phyloP scores from a whole-genome alignment of 2,113 vertebrate genomes.

The Panthera tigris region DNA sequence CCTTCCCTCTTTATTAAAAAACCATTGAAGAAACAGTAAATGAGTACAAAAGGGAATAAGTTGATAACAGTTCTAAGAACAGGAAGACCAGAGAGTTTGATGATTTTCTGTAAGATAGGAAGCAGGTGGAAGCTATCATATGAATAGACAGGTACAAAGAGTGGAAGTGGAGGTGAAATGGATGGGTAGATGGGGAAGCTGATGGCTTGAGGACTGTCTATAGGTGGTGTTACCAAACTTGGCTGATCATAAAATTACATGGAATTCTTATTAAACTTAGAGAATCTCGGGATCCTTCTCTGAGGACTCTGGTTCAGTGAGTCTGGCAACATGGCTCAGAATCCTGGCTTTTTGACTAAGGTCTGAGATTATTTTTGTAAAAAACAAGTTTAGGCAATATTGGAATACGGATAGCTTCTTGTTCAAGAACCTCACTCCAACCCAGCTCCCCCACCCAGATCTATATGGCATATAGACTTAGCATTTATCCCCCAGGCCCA shows the following conservation, averaged over 20 bases:
- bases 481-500: background rate
- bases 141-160: background rate
- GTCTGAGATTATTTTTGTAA: background rate
- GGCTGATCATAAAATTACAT: background rate
- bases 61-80: background rate
- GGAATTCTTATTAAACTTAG: background rate
- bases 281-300: background rate
- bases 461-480: background rate
- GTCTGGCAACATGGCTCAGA: background rate
- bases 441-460: background rate
- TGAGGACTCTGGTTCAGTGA: background rate
- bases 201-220: background rate
- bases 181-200: background rate
- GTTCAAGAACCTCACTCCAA: background rate
- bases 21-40: background rate
- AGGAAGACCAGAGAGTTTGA: background rate
- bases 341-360: background rate
- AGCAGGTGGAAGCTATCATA: background rate
- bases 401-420: background rate
- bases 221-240: background rate
- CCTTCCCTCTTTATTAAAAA: slow-evolving; percentile 42
- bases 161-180: background rate
- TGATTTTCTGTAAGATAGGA: background rate
- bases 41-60: background rate
- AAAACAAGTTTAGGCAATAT: background rate